A percentile compares a stretch with the other conserved stretches of the same genome.
Evolutionary conservation across 2,888 invertebrate species (phyloP).

Genomic region (Nephrotoma flavescens): DNA sequence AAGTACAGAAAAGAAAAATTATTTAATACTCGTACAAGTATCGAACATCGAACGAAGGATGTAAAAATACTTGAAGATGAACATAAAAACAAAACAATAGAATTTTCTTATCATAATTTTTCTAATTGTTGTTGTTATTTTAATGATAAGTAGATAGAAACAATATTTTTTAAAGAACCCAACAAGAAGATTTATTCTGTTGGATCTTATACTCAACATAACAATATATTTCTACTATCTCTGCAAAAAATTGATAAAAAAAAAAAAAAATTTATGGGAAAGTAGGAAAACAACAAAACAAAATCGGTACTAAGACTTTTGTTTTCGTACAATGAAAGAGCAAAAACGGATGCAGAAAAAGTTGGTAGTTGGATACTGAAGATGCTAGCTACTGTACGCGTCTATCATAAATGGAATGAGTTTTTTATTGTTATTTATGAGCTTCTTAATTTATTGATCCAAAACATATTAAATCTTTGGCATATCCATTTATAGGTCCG

Average conservation of each 20-base stretch:
- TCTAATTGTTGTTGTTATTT: background rate
- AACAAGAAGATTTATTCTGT: background rate
- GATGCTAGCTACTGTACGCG: background rate
- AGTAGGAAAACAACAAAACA: background rate
- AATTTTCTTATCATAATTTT: background rate
- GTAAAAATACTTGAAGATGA: background rate
- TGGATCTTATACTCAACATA: background rate
- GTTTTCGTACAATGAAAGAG: background rate
- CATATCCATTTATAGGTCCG: background rate
- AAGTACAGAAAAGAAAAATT: background rate
- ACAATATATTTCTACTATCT: background rate
- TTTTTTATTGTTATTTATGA: background rate
- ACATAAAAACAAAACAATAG: background rate
- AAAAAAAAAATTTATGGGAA: background rate
- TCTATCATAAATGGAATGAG: background rate
- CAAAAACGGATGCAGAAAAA: background rate
- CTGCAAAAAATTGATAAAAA: background rate
- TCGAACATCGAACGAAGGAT: background rate
- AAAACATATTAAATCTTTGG: background rate
- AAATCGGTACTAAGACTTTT: background rate
- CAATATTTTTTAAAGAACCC: background rate
- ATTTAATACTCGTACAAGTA: background rate
- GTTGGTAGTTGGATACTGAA: background rate
- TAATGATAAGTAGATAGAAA: background rate
- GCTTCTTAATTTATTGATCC: background rate